Base-by-base conservation (phyloP, 2,888 invertebrate genomes). In the Pyrocoelia pectoralis region DNA sequence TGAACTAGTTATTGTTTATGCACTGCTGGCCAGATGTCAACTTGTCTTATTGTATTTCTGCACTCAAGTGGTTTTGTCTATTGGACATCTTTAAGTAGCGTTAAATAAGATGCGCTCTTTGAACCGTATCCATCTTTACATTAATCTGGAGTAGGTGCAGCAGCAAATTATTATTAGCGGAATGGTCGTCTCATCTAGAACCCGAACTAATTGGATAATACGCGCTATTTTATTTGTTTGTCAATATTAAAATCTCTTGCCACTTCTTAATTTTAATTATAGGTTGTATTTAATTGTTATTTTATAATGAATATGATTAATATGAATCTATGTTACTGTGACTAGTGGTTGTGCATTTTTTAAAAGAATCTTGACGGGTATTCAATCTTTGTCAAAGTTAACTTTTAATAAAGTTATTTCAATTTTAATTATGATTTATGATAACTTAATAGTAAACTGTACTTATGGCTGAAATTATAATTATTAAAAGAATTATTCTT, bases 81-180 rank as follows among this genome's bases (percentile, higher is more conserved):
- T 72, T 73, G 74, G 74, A 72, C 75, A 73, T 75, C 75, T 73
- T 72, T 72, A 76, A 75, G 74, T 73, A 72, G 76, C 76, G 75
- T 76, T 74, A 76, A 76, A 76, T 75, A 74, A 75, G 75, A 73
- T 72, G 70, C 68, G 72, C 69, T 72, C 68, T 65, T 61, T 72
- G 73, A 75, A 74, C 73, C 74, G 74, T 76, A 69, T 70, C 72
- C 73, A 74, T 73, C 74, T 69, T 66, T 60, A 70, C 59, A 68
- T 68, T 71, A 70, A 68, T 70, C 69, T 67, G 69, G 51, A 66
- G 57, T 68, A 72, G 75, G 73, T 68, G 73, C 73, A 74, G 73
- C 68, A 68, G 64, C 61, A 65, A 69, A 72, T 74, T 73, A 72
- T 73, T 73, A 71, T 68, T 68, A 67, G 68, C 70, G 67, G 68